Base-by-base conservation (phyloP, 2,797 vertebrate species). In the Karalla daura region DNA sequence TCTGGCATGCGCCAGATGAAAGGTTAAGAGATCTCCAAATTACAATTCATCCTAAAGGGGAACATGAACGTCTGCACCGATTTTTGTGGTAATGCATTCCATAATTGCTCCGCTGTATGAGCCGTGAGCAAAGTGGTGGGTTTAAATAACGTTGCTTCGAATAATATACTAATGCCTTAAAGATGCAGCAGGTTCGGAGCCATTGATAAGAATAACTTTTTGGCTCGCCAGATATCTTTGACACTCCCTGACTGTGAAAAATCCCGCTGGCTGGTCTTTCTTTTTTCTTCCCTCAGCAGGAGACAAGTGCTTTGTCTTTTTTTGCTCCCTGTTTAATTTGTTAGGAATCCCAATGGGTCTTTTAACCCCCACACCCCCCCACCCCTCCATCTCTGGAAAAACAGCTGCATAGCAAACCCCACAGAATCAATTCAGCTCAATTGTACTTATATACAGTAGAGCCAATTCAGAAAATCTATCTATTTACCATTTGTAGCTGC, bases 291-390 rank as follows among this genome's bases (percentile, higher is more conserved):
- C 23, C 4, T 27, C 2, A 27, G 23, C 51, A 39, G 35, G 15
- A 24, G 15, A 11, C 33, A 39, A 25, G 51, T 35, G 21, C 21
- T 40, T 40, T 11, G 6, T 20, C 5, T 30, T 11, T 30, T n/a
- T 30, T 18, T 20, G 17, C 13, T 20, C 2, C 12, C 33, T 37
- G 9, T 53, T 39, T 3, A 41, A 56, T 23, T 44, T 2, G 15
- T 35, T 24, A 27, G 23, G n/a, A 28, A 28, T n/a, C 17, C 13
- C 8, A 35, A 8, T 35, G 12, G 2, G 20, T 17, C 14, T 25
- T 36, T 43, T 52, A 40, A 54, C 35, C 44, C 27, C 8, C 27
- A 44, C n/a, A n/a, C n/a, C n/a, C n/a, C n/a, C n/a, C n/a, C n/a
- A n/a, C n/a, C n/a, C n/a, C n/a, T n/a, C n/a, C n/a, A 28, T 15